These are phyloP conservation scores for Drosophila willistoni DNA, from an alignment of 1,140 invertebrate genomes.

Conservation along the genomic window DNA sequence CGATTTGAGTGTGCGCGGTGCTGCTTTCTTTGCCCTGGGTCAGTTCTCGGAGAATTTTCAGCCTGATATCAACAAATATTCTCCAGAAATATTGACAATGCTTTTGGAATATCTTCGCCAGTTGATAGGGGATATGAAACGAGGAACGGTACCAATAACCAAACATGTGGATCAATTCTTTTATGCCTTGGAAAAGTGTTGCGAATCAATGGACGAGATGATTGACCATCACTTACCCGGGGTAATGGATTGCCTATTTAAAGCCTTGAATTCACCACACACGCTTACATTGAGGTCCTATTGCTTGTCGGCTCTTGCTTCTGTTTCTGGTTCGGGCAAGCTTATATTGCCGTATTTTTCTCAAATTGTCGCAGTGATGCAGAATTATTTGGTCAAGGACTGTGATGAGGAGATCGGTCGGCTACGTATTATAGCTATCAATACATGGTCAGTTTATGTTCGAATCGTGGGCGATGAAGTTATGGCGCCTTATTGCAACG, in stretches of 20 bases:
- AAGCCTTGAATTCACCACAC: conserved; percentile 85
- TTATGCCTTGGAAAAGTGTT: conserved; percentile 92
- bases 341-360: conserved; percentile 90
- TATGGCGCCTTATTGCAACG: conserved; percentile 87
- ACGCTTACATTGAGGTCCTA: conserved; percentile 86
- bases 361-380: conserved; percentile 87
- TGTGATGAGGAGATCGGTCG: conserved; percentile 83
- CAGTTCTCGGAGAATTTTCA: conserved; percentile 93
- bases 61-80: conserved; percentile 89
- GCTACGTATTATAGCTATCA: conserved; percentile 87
- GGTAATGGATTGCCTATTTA: conserved; percentile 88
- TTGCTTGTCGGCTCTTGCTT: conserved; percentile 86
- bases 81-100: conserved; percentile 88
- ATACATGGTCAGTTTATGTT: conserved; percentile 88
- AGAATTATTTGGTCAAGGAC: conserved; percentile 85
- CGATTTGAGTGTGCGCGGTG: conserved; percentile 86
- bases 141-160: conserved; percentile 83
- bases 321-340: conserved; percentile 88
- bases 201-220: conserved; percentile 89
- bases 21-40: conserved; percentile 91
- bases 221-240: conserved; percentile 89
- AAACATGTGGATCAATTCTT: conserved; percentile 89
- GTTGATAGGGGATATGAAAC: conserved; percentile 84
- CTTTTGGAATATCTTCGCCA: conserved; percentile 89
- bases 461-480: conserved; percentile 87